These are phyloP conservation scores for Gnatocerus cornutus DNA, from an alignment of 2,888 invertebrate genomes.

Conservation along the genomic window DNA sequence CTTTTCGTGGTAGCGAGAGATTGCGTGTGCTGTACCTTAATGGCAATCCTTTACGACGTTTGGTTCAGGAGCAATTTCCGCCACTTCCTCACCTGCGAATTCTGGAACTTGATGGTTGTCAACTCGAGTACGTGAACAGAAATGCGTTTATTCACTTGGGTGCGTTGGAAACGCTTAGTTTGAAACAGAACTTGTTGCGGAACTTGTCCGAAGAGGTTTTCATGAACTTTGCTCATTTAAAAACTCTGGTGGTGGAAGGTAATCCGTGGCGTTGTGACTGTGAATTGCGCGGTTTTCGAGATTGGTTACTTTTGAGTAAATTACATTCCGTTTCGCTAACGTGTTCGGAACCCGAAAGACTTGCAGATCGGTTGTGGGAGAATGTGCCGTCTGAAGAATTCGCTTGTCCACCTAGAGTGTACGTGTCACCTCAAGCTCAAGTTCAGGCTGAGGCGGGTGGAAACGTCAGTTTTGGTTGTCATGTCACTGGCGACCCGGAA, in stretches of 20 bases:
- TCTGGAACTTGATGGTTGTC: constrained; percentile 87
- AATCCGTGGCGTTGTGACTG: constrained; percentile 96
- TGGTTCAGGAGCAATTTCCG: constrained; percentile 87
- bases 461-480: constrained; percentile 87
- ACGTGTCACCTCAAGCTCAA: constrained; percentile 60
- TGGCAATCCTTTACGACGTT: constrained; percentile 85
- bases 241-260: constrained; percentile 85
- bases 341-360: constrained; percentile 81
- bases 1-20: constrained; percentile 89
- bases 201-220: constrained; percentile 80
- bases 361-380: constrained; percentile 85
- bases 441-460: constrained; percentile 86
- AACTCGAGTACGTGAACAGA: constrained; percentile 82
- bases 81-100: constrained; percentile 85
- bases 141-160: constrained; percentile 85
- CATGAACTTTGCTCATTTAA: constrained; percentile 83
- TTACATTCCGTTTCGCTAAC: constrained; percentile 81
- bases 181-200: constrained; percentile 86
- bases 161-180: constrained; percentile 83
- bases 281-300: constrained; percentile 85
- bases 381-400: constrained; percentile 83
- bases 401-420: constrained; percentile 86
- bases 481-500: constrained; percentile 87
- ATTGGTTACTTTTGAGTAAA: constrained; percentile 87
- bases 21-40: constrained; percentile 84